Evolutionary conservation across 2,113 vertebrate species (phyloP), one percentile per base, ranked within the genome.

Genomic region (Anser brachyrhynchus): DNA sequence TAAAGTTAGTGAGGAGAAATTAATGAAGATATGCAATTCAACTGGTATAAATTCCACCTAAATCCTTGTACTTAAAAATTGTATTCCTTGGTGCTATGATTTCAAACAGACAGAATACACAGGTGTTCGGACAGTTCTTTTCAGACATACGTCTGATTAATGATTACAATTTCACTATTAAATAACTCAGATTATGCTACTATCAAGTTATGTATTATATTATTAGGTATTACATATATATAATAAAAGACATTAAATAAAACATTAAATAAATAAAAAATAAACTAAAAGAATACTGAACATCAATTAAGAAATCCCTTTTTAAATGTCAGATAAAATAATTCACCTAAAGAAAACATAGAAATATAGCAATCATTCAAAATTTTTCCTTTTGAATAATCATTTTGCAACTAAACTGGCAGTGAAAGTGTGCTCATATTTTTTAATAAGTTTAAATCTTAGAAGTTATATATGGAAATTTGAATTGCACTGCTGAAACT

Each of bases 301-400:
- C 44, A 49, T 67, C 4, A 62, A 29, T 51, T 49, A 22, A 65
- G 23, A 84, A 87, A 57, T 70, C 10, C 4, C 6, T 67, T 78
- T 85, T 22, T 2, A 75, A 54, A 70, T 49, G 5, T 18, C 41
- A 70, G 7, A 52, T 23, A 31, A 66, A 84, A 49, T 28, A 77
- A 75, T 43, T 67, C 16, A 64, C 6, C 9, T 52, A 31, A 31
- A 74, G 4, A 26, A 85, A 57, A 46, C 23, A 11, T 2, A 26
- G 2, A 76, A 77, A 80, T 39, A 37, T 5, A 64, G 0, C 9
- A 54, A 19, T 39, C 0, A 39, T 76, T 35, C 3, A 11, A 1
- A 1, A 1, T 41, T 31, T 58, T 52, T 21, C 9, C 35, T 81
- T 70, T 21, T 65, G 33, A 74, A 29, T 3, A 49, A 3, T 3